Base-by-base conservation (phyloP, 2,797 vertebrate species). In the Halcyon badia region DNA sequence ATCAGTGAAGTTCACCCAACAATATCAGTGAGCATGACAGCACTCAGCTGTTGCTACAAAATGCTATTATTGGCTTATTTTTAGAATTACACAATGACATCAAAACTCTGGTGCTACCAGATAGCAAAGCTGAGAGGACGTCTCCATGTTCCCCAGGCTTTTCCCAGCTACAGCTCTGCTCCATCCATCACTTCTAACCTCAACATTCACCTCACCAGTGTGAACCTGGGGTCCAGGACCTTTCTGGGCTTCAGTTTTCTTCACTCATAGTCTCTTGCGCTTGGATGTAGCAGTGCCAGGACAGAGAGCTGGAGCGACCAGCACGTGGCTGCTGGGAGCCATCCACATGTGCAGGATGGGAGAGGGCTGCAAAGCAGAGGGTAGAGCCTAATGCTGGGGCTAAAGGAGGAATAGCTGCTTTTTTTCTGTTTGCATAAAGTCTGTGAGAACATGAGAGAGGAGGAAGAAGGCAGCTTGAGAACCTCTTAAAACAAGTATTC, bases 11-110 rank as follows among this genome's bases (percentile, higher is more conserved):
- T 26, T 57, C 83, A 83, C 49, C 30, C 44, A 72, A 14, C 61
- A 52, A 1, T 8, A 54, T 0, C 22, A 48, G 14, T 2, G 15
- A 83, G 10, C 17, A 5, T 1, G 7, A 35, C 11, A 68, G 10
- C 3, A 15, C 58, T 28, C 72, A 60, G 56, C 65, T 81, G 9
- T 6, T 60, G 48, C 57, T 83, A 44, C 41, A 60, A n/a, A 76
- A 75, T 24, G 25, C 61, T 69, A 71, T 25, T 37, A 41, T 1
- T 44, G 51, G 31, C 17, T 86, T 52, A 61, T 41, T 86, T 72
- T 51, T 41, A 58, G 17, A 94, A 72, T 49, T 18, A 39, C 46
- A 83, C n/a, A 26, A 4, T 5, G 33, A 78, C 4, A 2, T n/a
- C 87, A 83, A 68, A 88, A 73, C 57, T 78, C 65, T 76, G 46